Evolutionary conservation across 2,888 invertebrate genomes (phyloP).

Genomic region (Spilosoma lubricipeda): DNA sequence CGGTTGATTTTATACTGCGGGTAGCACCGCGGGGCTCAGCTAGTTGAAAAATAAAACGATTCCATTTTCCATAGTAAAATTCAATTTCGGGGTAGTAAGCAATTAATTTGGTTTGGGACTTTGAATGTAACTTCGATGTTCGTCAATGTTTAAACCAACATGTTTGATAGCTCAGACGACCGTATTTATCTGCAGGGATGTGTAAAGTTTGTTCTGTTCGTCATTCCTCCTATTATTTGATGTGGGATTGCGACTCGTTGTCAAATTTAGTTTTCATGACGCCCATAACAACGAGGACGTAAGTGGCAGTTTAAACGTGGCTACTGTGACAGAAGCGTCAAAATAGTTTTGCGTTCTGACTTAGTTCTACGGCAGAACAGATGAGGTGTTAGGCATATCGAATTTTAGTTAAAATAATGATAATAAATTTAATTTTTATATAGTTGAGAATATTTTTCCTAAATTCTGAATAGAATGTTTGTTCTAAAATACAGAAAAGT

Average conservation of each 20-base stretch:
- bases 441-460: not conserved
- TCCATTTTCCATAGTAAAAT: too few species aligned
- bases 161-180: slow-evolving; percentile 16
- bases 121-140: not conserved
- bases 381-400: not conserved
- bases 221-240: slow-evolving; percentile 80
- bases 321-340: slow-evolving; percentile 44
- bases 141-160: slow-evolving; percentile 6
- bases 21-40: too few species aligned
- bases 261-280: slow-evolving; percentile 78
- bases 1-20: too few species aligned
- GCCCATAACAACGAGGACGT: slow-evolving; percentile 56
- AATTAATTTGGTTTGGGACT: not conserved
- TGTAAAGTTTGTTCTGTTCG: slow-evolving; percentile 77
- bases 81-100: too few species aligned
- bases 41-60: too few species aligned
- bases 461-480: not conserved
- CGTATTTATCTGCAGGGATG: slow-evolving; percentile 58
- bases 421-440: too few species aligned
- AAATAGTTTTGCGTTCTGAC: slow-evolving; percentile 54
- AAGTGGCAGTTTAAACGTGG: slow-evolving; percentile 64
- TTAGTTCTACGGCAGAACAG: not conserved
- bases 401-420: not conserved
- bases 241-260: slow-evolving; percentile 76
- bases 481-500: not conserved